Evolutionary conservation across 2,797 vertebrate genomes (phyloP).

Genomic region (Micrastur ruficollis): DNA sequence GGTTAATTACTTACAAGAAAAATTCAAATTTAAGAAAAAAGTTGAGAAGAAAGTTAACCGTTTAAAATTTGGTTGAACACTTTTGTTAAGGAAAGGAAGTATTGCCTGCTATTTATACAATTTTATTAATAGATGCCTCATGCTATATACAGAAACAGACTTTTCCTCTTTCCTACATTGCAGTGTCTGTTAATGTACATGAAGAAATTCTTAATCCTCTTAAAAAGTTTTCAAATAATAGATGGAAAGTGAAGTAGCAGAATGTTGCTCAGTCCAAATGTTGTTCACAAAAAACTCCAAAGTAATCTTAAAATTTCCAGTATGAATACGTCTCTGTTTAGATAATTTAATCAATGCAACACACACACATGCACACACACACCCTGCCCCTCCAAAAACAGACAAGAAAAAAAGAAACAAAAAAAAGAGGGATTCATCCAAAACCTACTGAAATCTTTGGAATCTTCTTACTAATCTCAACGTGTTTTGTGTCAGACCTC

Average conservation of each 20-base stretch:
- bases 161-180: background rate
- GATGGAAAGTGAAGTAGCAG: background rate
- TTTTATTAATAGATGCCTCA: background rate
- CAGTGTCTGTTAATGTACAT: background rate
- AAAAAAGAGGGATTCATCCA: fast-evolving
- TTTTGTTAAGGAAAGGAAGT: background rate
- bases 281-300: background rate
- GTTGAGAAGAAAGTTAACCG: fast-evolving
- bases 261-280: background rate
- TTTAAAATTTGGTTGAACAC: background rate
- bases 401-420: fast-evolving
- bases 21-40: background rate
- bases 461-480: background rate
- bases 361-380: no score
- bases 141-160: background rate
- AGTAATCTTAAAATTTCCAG: background rate
- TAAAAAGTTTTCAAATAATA: background rate
- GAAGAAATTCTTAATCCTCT: background rate
- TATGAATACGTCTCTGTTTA: background rate
- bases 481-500: background rate
- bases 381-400: no score
- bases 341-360: background rate
- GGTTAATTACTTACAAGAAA: background rate
- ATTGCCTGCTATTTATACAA: fast-evolving
- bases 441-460: background rate